Conservation (phyloP, 1,140 invertebrate genomes). For the Teleopsis dalmanni region DNA sequence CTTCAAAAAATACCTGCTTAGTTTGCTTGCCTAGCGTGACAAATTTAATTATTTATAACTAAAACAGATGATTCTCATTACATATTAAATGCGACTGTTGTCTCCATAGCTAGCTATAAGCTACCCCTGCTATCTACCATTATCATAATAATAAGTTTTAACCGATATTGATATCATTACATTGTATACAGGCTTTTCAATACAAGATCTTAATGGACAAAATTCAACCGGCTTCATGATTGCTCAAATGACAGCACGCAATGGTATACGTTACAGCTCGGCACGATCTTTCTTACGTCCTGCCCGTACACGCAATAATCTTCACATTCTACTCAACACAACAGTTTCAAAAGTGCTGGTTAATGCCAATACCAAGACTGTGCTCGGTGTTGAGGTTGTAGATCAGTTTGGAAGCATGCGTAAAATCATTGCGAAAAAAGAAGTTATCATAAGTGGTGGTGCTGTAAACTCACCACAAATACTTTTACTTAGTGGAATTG, state of each 20-base stretch:
- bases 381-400: constrained; percentile 50
- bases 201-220: constrained; percentile 77
- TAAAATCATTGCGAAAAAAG: constrained; percentile 61
- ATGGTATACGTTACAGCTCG: constrained; percentile 77
- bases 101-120: too few species aligned
- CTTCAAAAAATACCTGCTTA: too few species aligned
- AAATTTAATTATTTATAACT: too few species aligned
- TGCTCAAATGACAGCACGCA: constrained; percentile 78
- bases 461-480: constrained; percentile 76
- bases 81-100: too few species aligned
- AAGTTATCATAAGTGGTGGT: constrained; percentile 67
- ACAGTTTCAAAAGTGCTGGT: constrained; percentile 66
- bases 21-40: too few species aligned
- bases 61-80: too few species aligned
- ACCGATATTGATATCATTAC: too few species aligned
- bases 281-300: constrained; percentile 77
- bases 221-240: constrained; percentile 72
- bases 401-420: constrained; percentile 51
- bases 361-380: constrained; percentile 49
- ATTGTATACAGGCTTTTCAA: constrained; percentile 61
- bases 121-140: too few species aligned
- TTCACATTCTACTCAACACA: constrained; percentile 69
- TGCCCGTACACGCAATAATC: constrained; percentile 59
- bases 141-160: too few species aligned
- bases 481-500: constrained; percentile 75